These are phyloP conservation scores for Carposina sasakii DNA, from an alignment of 1,140 invertebrate genomes.

Conservation along the genomic window DNA sequence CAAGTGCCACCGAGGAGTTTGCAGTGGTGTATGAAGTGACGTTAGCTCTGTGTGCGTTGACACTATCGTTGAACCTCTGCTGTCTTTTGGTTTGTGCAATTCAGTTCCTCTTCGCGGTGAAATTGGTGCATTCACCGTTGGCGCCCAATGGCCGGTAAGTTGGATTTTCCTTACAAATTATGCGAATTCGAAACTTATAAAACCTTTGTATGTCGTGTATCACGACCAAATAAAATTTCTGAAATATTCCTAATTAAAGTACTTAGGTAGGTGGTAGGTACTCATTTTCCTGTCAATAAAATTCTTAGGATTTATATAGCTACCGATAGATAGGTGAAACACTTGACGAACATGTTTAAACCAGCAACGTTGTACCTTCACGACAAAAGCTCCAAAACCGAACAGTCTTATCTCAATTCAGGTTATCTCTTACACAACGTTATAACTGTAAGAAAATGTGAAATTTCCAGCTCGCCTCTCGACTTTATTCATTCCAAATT, in stretches of 20 bases:
- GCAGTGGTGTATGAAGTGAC: slow-evolving; percentile 93
- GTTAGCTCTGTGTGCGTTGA: slow-evolving; percentile 88
- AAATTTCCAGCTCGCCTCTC: slow-evolving; percentile 23
- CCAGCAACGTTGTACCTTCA: background rate
- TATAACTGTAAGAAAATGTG: slow-evolving; percentile 39
- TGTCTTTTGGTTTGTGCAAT: slow-evolving; percentile 94
- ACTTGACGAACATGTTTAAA: slow-evolving; percentile 13
- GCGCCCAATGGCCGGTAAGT: slow-evolving; percentile 73
- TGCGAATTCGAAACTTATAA: too few species aligned
- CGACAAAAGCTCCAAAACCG: slow-evolving; percentile 16
- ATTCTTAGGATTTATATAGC: too few species aligned
- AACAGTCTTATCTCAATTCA: slow-evolving; percentile 39
- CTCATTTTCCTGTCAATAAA: too few species aligned
- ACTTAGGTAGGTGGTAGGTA: too few species aligned
- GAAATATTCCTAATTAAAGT: too few species aligned
- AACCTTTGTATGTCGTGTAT: too few species aligned
- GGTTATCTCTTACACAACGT: slow-evolving; percentile 39
- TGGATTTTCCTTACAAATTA: background rate
- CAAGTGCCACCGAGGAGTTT: slow-evolving; percentile 83
- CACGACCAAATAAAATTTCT: too few species aligned
- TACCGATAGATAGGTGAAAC: too few species aligned
- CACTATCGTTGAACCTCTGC: slow-evolving; percentile 89
- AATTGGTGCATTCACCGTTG: slow-evolving; percentile 85
- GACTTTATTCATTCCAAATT: slow-evolving; percentile 10
- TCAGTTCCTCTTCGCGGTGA: slow-evolving; percentile 94